phyloP scores from a whole-genome alignment of 2,888 invertebrate genomes.

The Brachylomia viminalis region DNA sequence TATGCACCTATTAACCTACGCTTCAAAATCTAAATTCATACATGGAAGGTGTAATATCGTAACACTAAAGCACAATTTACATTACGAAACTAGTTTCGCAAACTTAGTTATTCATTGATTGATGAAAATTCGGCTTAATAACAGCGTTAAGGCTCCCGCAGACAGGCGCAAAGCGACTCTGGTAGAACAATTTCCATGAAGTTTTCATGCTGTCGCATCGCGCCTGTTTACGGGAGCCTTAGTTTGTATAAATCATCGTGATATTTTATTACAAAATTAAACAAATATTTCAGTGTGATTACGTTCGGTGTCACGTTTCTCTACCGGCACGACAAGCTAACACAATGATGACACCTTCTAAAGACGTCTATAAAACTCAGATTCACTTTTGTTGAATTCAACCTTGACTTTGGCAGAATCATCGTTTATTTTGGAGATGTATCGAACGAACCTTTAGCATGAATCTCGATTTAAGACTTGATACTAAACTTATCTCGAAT shows the following conservation, averaged over 20 bases:
- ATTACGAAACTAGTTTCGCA: no score
- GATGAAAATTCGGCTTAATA: no score
- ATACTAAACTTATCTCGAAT: background rate
- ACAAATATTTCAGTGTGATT: conserved; percentile 46
- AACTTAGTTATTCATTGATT: no score
- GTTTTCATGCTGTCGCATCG: no score
- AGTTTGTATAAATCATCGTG: conserved; percentile 35
- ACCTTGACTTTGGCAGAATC: background rate
- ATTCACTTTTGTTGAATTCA: conserved; percentile 21
- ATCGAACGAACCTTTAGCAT: background rate
- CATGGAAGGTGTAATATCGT: conserved; percentile 13
- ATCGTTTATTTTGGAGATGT: background rate
- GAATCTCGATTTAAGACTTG: conserved; percentile 5
- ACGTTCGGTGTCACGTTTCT: conserved; percentile 35
- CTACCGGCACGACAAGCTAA: conserved; percentile 13
- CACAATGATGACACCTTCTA: background rate
- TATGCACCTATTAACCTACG: background rate
- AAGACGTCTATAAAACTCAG: background rate
- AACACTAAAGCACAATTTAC: no score
- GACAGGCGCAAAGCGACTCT: no score
- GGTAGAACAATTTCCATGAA: no score
- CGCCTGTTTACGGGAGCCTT: no score
- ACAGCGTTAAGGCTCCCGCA: no score
- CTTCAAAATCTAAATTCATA: conserved; percentile 7
- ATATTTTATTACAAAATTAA: conserved; percentile 49